Percentiles rank a stretch among this genome's conserved stretches.
Evolutionary conservation across 2,797 vertebrate genomes (phyloP).

Genomic region (Sternotherus odoratus): DNA sequence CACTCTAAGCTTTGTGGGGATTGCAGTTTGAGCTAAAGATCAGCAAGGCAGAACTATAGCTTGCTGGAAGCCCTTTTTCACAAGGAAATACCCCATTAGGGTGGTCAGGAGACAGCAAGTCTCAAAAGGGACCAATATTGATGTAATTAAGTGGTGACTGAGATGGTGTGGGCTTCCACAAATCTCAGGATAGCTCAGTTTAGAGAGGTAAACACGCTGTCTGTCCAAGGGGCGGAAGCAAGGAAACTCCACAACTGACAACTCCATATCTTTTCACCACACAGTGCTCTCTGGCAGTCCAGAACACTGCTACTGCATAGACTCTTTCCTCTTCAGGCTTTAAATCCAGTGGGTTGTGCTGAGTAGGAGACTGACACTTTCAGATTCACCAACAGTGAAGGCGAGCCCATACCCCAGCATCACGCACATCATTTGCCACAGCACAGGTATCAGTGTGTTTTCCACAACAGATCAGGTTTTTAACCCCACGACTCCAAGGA

Average conservation of each 20-base stretch:
- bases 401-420: slow-evolving; percentile 15
- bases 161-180: not conserved
- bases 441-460: slow-evolving; percentile 21
- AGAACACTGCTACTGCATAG: not conserved
- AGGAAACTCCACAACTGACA: not conserved
- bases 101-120: slow-evolving; percentile 9
- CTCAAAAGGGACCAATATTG: not conserved
- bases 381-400: slow-evolving; percentile 1
- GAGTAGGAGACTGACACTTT: slow-evolving; percentile 23
- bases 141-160: not conserved
- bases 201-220: not conserved
- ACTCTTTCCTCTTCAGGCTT: not conserved
- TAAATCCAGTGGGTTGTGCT: not conserved
- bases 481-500: slow-evolving; percentile 9
- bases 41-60: slow-evolving; percentile 11
- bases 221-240: not conserved
- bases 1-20: not conserved
- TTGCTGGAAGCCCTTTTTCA: not conserved
- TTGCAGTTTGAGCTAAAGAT: not conserved
- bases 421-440: not conserved
- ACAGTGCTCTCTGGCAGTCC: not conserved
- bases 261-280: not conserved
- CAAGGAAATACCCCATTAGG: slow-evolving; percentile 20
- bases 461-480: slow-evolving; percentile 13
- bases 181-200: not conserved